Percentiles rank a stretch among this genome's conserved stretches.
Evolutionary conservation across 2,113 vertebrate species (phyloP).

Genomic region (Motacilla tschutschensis): DNA sequence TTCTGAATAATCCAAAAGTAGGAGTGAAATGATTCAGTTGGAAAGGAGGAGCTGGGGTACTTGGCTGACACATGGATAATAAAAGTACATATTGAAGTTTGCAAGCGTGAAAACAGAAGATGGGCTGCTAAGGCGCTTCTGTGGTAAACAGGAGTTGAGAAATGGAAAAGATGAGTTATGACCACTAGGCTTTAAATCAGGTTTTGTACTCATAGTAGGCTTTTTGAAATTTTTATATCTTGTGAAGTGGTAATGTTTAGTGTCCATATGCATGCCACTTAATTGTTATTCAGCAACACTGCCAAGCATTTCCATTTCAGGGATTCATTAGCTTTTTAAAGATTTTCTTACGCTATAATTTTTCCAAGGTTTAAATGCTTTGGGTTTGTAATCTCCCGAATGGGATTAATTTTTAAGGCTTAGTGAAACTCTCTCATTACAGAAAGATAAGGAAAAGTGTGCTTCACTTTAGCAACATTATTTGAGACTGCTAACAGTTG

Average conservation of each 20-base stretch:
- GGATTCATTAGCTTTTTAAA: background rate
- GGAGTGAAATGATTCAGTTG: constrained; percentile 18
- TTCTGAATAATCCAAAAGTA: constrained; percentile 1
- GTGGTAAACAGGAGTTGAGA: background rate
- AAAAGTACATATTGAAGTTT: background rate
- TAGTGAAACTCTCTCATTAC: background rate
- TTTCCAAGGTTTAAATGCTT: background rate
- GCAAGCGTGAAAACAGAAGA: background rate
- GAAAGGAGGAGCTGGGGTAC: background rate
- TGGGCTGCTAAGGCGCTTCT: background rate
- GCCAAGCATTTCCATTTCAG: background rate
- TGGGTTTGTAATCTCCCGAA: background rate
- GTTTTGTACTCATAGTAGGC: fast-evolving
- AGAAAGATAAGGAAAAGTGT: background rate
- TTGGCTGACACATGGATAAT: background rate
- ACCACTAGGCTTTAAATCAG: background rate
- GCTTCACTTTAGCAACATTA: background rate
- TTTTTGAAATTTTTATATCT: background rate
- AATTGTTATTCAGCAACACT: background rate
- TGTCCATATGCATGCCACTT: fast-evolving
- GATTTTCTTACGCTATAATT: background rate
- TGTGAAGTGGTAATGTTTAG: background rate
- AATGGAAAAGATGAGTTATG: background rate
- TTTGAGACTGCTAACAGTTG: background rate
- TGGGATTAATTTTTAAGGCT: background rate